These are phyloP conservation scores for Carassius carassius DNA, from an alignment of 2,113 vertebrate species.

Conservation along the genomic window DNA sequence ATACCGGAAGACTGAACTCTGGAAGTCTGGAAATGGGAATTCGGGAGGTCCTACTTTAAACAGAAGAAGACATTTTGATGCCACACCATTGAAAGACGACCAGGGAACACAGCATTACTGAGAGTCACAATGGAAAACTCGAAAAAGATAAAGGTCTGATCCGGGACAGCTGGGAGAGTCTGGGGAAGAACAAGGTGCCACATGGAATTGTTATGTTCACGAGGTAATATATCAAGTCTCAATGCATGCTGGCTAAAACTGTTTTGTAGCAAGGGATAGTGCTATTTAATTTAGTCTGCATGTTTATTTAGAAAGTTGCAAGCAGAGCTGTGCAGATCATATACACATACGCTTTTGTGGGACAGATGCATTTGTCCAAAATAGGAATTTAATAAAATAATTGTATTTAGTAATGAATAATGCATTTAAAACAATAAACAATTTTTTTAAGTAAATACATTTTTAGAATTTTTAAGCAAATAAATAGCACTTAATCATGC, in stretches of 20 bases:
- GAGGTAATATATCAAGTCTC: slow-evolving; percentile 75
- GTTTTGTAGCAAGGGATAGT: background rate
- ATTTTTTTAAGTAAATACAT: background rate
- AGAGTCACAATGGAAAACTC: slow-evolving; percentile 73
- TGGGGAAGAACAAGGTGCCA: slow-evolving; percentile 86
- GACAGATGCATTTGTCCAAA: background rate
- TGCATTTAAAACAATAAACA: background rate
- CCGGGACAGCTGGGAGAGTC: slow-evolving; percentile 87
- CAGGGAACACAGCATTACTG: slow-evolving; percentile 24
- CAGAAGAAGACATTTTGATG: slow-evolving; percentile 35
- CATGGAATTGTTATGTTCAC: slow-evolving; percentile 88
- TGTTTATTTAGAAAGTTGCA: slow-evolving; percentile 33
- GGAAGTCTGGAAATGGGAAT: slow-evolving; percentile 51
- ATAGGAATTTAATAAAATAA: too few species aligned
- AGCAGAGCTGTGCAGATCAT: background rate
- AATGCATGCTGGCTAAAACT: slow-evolving; percentile 6
- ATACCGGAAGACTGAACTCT: slow-evolving; percentile 54
- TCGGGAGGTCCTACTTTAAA: slow-evolving; percentile 50
- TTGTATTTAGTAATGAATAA: background rate
- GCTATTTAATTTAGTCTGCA: background rate
- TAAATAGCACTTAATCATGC: too few species aligned
- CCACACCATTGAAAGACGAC: slow-evolving; percentile 33
- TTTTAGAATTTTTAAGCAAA: background rate
- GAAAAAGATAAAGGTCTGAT: slow-evolving; percentile 85
- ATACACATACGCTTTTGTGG: background rate